These are phyloP conservation scores for fruit fly (Drosophila melanogaster) DNA, from an alignment of 1,140 invertebrate genomes.

Conservation along the genomic window Release_6_plus_ISO1_MT NT_033777.3:11772001-11772500, in stretches of 20 bases:
- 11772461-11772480: conserved; percentile 21
- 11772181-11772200: conserved; percentile 45
- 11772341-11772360: conserved; percentile 55
- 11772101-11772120: background rate
- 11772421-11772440: conserved; percentile 68
- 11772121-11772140: conserved; percentile 1
- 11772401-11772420: conserved; percentile 83
- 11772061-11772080: no score
- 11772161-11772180: conserved; percentile 41
- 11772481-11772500: conserved; percentile 34
- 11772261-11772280: background rate
- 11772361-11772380: conserved; percentile 54
- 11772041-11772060: no score
- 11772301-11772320: conserved; percentile 72
- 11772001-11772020: no score
- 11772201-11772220: conserved; percentile 49
- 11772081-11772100: background rate
- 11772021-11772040: no score
- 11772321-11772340: conserved; percentile 62
- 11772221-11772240: conserved; percentile 67
- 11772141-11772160: conserved; percentile 38
- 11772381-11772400: conserved; percentile 84
- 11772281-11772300: conserved; percentile 16
- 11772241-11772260: conserved; percentile 36
- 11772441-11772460: conserved; percentile 70